A percentile compares a stretch with the other conserved stretches of the same genome.
Conservation (phyloP, 1,140 invertebrate species). For the Tyrophagus putrescentiae region DNA sequence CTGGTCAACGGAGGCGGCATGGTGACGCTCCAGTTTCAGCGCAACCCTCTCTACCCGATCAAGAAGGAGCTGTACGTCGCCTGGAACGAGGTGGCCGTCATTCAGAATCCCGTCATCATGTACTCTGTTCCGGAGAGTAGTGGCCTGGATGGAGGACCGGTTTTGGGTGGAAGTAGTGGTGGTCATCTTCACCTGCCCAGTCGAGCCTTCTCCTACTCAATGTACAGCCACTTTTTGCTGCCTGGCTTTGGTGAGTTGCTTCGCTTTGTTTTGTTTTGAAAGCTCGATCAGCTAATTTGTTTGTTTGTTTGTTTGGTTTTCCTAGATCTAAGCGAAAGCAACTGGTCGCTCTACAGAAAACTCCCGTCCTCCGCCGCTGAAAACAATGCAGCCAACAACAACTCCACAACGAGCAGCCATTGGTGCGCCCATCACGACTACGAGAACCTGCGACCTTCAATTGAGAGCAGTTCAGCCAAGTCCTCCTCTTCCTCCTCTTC, state of each 20-base stretch:
- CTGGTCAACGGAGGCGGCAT: conserved; percentile 97
- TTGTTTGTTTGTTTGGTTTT: not conserved
- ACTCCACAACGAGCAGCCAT: not conserved
- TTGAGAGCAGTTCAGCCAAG: conserved; percentile 55
- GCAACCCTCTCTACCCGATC: conserved; percentile 60
- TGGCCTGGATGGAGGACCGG: no score
- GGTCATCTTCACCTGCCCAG: not conserved
- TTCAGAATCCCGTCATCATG: conserved; percentile 34
- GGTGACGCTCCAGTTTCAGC: conserved; percentile 85
- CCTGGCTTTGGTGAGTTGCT: not conserved
- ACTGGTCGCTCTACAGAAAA: not conserved
- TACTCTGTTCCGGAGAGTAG: conserved; percentile 4
- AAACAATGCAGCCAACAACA: not conserved
- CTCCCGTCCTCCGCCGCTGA: not conserved
- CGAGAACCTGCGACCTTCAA: conserved; percentile 67
- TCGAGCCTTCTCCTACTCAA: not conserved
- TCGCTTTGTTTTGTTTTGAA: not conserved
- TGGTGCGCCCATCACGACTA: conserved; percentile 73
- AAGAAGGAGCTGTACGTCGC: conserved; percentile 70
- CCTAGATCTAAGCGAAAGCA: not conserved
- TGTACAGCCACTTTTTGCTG: not conserved
- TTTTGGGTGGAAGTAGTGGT: no score
- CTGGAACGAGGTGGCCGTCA: conserved; percentile 86
- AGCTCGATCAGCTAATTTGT: not conserved
- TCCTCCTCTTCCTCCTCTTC: no score